Base-by-base conservation (phyloP, 2,888 invertebrate genomes). In the Odontothrips loti region DNA sequence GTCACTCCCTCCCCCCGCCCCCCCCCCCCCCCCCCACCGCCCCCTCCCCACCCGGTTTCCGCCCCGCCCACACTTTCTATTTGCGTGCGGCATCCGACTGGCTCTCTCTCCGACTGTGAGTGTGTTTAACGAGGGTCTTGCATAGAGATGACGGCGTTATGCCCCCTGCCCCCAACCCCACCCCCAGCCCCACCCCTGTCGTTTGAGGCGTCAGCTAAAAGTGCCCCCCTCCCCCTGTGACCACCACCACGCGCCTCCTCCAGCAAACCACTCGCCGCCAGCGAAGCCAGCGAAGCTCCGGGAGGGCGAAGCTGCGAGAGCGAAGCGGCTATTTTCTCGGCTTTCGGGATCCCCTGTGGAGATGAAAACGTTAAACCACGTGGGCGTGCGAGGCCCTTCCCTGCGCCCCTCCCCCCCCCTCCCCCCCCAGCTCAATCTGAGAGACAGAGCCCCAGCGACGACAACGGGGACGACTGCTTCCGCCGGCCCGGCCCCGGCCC, bases 121-220 rank as follows among this genome's bases (percentile, higher is more conserved):
- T 58, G 58, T 58, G 58, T 58, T 58, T 58, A 58, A 58, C 68
- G 68, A n/a, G n/a, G 68, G 23, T 23, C 68, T 23, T 23, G 68
- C 68, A 68, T 68, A 23, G 68, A 68, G 68, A 68, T 68, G 68
- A 23, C 68, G 6, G 68, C 68, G 68, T 68, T 68, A 58, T 58
- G 23, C 23, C 68, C 68, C 6, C 68, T 6, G 1, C 23, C 68
- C n/a, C 63, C n/a, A 58, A 4, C 58, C 11, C 15, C 58, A 58
- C 58, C 58, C 11, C 58, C 58, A 10, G 20, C 58, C 11, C 58
- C 58, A 58, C 58, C 63, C 20, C n/a, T 4, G 58, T 15, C 58
- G 58, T 58, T 20, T 20, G 20, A 58, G n/a, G 58, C 58, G 58
- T 58, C 58, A 58, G 58, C 58, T 58, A 6, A 58, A 58, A 68